Conservation (phyloP, 2,888 invertebrate genomes). For the Mesorhabditis belari region DNA sequence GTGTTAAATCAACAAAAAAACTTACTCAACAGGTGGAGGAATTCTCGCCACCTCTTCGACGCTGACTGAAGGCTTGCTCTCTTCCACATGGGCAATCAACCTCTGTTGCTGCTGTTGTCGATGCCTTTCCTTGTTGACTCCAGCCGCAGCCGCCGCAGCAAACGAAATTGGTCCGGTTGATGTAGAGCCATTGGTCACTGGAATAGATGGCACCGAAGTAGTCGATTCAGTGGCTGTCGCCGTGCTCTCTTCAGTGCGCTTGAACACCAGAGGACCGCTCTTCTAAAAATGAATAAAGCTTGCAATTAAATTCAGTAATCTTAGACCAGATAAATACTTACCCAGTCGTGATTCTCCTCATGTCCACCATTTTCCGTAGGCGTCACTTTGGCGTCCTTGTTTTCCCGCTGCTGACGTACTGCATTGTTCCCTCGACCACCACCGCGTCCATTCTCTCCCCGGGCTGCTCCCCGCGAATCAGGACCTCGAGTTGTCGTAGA, state of each 20-base stretch:
- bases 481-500: neutral
- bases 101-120: conserved; percentile 12
- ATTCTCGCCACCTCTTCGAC: no score
- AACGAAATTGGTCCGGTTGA: conserved; percentile 26
- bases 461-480: neutral
- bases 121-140: conserved; percentile 19
- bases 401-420: no score
- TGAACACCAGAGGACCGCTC: conserved; percentile 10
- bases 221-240: neutral
- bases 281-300: conserved; percentile 8
- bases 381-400: no score
- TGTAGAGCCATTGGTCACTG: conserved; percentile 3
- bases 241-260: conserved; percentile 3
- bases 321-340: conserved; percentile 3
- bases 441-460: conserved; percentile 7
- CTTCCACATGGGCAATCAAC: neutral
- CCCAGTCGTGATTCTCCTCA: conserved; percentile 12
- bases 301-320: neutral
- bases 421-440: no score
- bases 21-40: neutral
- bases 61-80: neutral
- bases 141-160: conserved; percentile 31
- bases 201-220: no score
- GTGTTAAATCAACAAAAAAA: no score
- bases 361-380: conserved; percentile 1